Evolutionary conservation across 2,888 invertebrate species (phyloP).

Genomic region (Didymodactylos carnosus): DNA sequence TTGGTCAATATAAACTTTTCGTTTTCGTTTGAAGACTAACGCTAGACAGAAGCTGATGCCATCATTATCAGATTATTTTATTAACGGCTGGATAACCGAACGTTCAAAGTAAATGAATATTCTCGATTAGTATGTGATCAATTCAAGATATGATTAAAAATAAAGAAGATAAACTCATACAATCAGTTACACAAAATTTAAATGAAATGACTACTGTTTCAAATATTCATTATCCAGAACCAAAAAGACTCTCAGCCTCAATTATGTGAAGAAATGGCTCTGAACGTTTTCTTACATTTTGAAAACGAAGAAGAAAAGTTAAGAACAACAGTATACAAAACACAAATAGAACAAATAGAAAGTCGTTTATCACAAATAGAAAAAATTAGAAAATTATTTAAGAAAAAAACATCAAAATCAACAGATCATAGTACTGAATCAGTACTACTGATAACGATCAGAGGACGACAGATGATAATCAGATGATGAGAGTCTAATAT

Average conservation of each 20-base stretch:
- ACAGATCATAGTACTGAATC: background rate
- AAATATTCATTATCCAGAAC: background rate
- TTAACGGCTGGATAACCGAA: background rate
- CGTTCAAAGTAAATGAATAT: background rate
- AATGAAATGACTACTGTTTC: background rate
- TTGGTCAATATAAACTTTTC: too few species aligned
- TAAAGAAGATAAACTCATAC: background rate
- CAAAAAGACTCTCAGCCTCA: background rate
- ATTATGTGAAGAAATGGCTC: constrained; percentile 6
- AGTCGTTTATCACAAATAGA: background rate
- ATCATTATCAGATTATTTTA: background rate
- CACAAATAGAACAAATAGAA: background rate
- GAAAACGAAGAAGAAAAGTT: background rate
- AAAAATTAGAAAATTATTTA: background rate
- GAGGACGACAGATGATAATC: too few species aligned
- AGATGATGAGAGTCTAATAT: too few species aligned
- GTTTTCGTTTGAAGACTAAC: too few species aligned
- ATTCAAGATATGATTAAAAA: background rate
- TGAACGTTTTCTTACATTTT: background rate
- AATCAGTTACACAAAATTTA: background rate
- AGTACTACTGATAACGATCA: too few species aligned
- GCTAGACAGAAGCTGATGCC: too few species aligned
- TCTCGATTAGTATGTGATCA: background rate
- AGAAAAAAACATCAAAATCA: background rate
- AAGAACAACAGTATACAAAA: background rate